These are phyloP conservation scores for Menidia beryllina DNA, from an alignment of 2,113 vertebrate species.

Conservation along the genomic window DNA sequence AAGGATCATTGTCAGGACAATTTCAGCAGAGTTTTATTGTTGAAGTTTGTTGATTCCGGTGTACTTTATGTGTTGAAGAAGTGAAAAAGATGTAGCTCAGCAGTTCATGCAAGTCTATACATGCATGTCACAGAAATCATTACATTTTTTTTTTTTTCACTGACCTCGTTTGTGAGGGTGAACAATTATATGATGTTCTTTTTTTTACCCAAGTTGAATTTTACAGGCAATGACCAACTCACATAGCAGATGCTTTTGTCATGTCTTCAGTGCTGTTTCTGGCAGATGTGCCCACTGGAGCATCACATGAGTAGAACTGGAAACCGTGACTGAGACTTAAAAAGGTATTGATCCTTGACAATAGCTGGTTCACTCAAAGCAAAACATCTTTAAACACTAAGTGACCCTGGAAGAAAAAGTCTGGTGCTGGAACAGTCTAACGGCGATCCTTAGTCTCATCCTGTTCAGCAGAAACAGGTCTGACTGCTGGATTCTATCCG, in stretches of 20 bases:
- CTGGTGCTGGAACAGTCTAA: constrained; percentile 15
- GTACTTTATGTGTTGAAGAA: neutral
- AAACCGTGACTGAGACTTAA: constrained; percentile 56
- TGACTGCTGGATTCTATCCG: constrained; percentile 3
- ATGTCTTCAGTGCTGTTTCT: constrained; percentile 13
- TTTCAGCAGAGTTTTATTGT: constrained; percentile 28
- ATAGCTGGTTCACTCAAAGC: constrained; percentile 46
- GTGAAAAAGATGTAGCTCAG: neutral
- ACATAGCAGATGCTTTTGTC: constrained; percentile 35
- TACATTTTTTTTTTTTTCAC: constrained; percentile 22
- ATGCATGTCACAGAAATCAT: neutral
- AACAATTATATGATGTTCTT: constrained; percentile 40
- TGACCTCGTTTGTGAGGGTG: constrained; percentile 42
- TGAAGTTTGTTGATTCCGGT: constrained; percentile 15
- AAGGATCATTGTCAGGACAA: constrained; percentile 31
- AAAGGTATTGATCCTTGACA: constrained; percentile 62
- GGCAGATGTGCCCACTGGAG: constrained; percentile 53
- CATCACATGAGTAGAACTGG: constrained; percentile 50
- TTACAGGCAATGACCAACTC: constrained; percentile 13
- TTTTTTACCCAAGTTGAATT: constrained; percentile 20
- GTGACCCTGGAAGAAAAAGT: constrained; percentile 53
- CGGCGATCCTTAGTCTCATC: constrained; percentile 25
- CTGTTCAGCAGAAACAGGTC: constrained; percentile 15
- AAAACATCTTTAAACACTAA: constrained; percentile 56
- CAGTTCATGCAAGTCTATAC: neutral